A percentile compares a stretch with the other conserved stretches of the same genome.
phyloP scores from a whole-genome alignment of 2,888 invertebrate species.

The Amiota communis region DNA sequence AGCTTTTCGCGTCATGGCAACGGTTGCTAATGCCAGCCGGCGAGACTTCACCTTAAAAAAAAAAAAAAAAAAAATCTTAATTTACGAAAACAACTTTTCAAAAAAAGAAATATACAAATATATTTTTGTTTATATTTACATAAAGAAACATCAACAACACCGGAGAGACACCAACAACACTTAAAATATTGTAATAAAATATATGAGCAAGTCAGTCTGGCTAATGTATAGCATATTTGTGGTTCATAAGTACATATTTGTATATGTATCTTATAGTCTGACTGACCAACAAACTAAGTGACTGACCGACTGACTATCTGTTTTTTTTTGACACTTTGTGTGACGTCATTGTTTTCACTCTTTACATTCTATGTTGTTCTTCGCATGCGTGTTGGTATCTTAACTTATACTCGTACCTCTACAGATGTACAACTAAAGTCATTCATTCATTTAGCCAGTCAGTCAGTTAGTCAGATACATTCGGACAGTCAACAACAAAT shows the following conservation, averaged over 20 bases:
- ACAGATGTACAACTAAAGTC: not conserved
- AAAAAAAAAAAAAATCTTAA: not conserved
- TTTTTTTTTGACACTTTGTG: slow-evolving; percentile 14
- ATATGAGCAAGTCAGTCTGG: too few species aligned
- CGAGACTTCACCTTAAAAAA: too few species aligned
- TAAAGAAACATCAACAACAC: too few species aligned
- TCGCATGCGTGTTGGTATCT: slow-evolving; percentile 22
- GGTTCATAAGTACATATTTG: not conserved
- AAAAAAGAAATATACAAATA: too few species aligned
- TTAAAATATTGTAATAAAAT: too few species aligned
- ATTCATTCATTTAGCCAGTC: not conserved
- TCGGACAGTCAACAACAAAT: not conserved
- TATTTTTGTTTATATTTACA: too few species aligned
- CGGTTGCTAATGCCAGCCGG: not conserved
- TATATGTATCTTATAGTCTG: slow-evolving; percentile 2
- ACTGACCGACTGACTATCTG: slow-evolving; percentile 1
- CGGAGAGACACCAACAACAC: too few species aligned
- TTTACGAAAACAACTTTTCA: not conserved
- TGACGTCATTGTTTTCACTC: slow-evolving; percentile 37
- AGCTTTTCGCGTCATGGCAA: slow-evolving; percentile 27
- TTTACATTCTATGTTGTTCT: slow-evolving; percentile 31
- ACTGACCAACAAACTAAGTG: not conserved
- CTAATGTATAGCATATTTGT: too few species aligned
- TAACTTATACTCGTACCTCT: not conserved
- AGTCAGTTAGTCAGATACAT: not conserved